These are phyloP conservation scores for Neolamprologus hecqui DNA, from an alignment of 2,113 vertebrate genomes.

Conservation along the genomic window DNA sequence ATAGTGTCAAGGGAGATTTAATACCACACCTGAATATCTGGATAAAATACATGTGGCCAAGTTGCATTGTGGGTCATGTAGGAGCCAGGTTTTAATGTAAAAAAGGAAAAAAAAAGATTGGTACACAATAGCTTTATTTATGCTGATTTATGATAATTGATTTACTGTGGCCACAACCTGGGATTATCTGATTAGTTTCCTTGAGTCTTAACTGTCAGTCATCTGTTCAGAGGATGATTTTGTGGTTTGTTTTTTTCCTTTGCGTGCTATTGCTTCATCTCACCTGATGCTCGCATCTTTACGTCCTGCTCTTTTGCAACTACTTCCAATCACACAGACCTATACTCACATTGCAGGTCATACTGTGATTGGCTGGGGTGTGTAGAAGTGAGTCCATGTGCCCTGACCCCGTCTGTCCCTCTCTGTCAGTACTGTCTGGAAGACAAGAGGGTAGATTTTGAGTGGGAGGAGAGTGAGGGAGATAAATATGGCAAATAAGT, in stretches of 20 bases:
- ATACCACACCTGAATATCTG: not conserved
- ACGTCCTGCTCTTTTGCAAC: not conserved
- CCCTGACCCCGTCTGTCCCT: conserved; percentile 48
- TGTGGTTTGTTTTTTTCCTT: not conserved
- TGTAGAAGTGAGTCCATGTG: not conserved
- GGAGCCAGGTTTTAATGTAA: not conserved
- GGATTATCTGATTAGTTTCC: not conserved
- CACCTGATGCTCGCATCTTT: not conserved
- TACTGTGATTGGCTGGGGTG: conserved; percentile 31
- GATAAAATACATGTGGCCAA: not conserved
- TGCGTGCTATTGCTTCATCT: not conserved
- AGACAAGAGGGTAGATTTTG: conserved; percentile 28
- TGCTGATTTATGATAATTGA: not conserved
- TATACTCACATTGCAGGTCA: not conserved
- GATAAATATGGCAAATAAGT: conserved; percentile 7
- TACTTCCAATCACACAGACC: not conserved
- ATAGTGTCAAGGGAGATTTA: not conserved
- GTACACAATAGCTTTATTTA: not conserved
- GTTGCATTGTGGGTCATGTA: not conserved
- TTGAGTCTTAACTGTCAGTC: not conserved
- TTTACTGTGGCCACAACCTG: not conserved
- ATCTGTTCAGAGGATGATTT: not conserved
- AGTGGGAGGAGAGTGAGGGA: not conserved
- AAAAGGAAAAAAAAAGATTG: not conserved
- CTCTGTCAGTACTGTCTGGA: conserved; percentile 34